phyloP scores from a whole-genome alignment of 2,797 vertebrate genomes.

The Miichthys miiuy region DNA sequence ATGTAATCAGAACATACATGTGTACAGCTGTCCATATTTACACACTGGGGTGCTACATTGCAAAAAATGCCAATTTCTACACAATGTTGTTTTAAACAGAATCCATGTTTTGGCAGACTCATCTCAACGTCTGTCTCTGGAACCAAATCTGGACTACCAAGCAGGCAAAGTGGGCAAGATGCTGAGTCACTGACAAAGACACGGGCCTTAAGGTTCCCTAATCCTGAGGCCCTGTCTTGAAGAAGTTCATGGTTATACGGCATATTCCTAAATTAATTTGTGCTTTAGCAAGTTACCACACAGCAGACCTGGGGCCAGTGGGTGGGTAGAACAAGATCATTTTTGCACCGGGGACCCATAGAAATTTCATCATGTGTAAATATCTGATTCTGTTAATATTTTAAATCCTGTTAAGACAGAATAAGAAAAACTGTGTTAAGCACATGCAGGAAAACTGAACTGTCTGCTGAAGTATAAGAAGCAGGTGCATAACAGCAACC shows the following conservation, averaged over 20 bases:
- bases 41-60: no score
- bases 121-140: no score
- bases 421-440: not conserved
- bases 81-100: no score
- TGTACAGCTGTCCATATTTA: no score
- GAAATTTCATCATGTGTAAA: not conserved
- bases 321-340: not conserved
- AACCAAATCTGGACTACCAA: no score
- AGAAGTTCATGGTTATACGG: not conserved
- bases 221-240: not conserved
- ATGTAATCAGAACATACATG: no score
- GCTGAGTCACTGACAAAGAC: no score
- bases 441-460: not conserved
- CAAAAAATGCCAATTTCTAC: no score
- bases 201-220: no score
- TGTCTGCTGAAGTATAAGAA: not conserved
- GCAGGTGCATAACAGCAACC: not conserved
- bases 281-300: not conserved
- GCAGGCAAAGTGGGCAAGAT: no score
- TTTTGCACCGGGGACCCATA: not conserved
- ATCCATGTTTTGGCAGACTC: no score
- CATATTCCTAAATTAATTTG: not conserved
- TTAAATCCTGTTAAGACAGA: not conserved
- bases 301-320: not conserved
- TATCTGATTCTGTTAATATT: slow-evolving; percentile 1